Evolutionary conservation across 2,113 vertebrate genomes (phyloP).

Genomic region (Zosterops hypoxanthus): DNA sequence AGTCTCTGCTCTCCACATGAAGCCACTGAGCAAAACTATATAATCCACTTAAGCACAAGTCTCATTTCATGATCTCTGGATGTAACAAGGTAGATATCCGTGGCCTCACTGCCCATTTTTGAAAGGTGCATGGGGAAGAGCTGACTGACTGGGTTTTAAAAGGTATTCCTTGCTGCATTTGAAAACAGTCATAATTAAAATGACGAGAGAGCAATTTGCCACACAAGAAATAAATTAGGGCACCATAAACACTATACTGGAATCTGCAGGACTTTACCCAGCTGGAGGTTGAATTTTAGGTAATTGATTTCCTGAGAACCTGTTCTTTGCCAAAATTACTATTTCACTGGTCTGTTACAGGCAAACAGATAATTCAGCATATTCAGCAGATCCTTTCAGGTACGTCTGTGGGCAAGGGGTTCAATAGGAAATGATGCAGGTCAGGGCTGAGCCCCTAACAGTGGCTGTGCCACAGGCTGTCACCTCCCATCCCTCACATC

Average conservation of each 20-base stretch:
- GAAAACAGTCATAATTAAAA: neutral
- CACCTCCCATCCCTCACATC: neutral
- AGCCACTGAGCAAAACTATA: neutral
- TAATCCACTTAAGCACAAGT: conserved; percentile 17
- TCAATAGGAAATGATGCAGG: neutral
- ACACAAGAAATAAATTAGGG: neutral
- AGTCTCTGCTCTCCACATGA: neutral
- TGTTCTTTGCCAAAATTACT: neutral
- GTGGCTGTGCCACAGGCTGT: neutral
- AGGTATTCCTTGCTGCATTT: neutral
- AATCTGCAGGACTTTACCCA: neutral
- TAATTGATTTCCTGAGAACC: conserved; percentile 38
- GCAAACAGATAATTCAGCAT: neutral
- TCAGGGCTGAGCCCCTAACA: neutral
- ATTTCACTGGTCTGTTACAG: neutral
- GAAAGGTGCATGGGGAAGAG: neutral
- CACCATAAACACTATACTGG: neutral
- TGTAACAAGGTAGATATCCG: conserved; percentile 1
- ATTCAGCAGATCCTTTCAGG: neutral
- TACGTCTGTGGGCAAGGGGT: accelerated
- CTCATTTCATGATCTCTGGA: conserved; percentile 27
- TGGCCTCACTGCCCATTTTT: neutral
- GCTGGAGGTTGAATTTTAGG: neutral
- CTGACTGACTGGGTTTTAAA: neutral
- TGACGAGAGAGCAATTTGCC: neutral